These are phyloP conservation scores for Smittia sp. DNA, from an alignment of 2,888 invertebrate genomes.

Conservation along the genomic window DNA sequence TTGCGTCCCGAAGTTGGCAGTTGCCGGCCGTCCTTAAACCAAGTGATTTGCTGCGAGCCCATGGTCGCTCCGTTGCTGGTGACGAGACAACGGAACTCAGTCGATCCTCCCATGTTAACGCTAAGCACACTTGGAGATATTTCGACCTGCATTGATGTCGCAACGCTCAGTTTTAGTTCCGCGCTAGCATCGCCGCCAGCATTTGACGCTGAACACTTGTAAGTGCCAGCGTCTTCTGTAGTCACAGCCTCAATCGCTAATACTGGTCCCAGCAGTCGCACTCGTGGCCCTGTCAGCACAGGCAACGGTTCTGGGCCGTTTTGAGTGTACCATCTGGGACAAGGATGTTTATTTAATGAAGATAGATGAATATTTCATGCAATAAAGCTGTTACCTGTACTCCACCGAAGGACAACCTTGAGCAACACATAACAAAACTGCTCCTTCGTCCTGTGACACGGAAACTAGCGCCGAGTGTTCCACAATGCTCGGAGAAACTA, in stretches of 20 bases:
- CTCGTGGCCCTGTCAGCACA: conserved; percentile 63
- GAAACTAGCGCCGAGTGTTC: conserved; percentile 69
- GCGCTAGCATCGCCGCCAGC: conserved; percentile 69
- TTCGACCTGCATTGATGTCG: conserved; percentile 66
- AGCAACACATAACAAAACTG: conserved; percentile 74
- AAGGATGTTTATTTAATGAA: neutral
- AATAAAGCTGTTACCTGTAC: conserved; percentile 62
- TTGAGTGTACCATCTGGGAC: conserved; percentile 65
- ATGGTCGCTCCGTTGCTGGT: conserved; percentile 58
- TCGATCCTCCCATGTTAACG: conserved; percentile 72
- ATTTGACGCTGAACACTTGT: conserved; percentile 68
- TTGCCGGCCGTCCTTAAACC: conserved; percentile 69
- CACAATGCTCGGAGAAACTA: conserved; percentile 68
- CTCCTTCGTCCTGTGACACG: conserved; percentile 70
- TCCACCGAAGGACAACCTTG: conserved; percentile 76
- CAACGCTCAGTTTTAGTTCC: conserved; percentile 64
- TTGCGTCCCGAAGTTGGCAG: conserved; percentile 65
- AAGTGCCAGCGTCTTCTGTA: conserved; percentile 65
- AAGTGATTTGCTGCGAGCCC: conserved; percentile 59
- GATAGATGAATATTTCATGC: neutral
- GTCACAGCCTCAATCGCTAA: conserved; percentile 69
- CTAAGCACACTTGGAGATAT: conserved; percentile 64
- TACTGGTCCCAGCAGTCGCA: conserved; percentile 65
- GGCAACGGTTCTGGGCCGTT: conserved; percentile 64
- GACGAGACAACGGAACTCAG: conserved; percentile 66